Percentiles rank a stretch among this genome's conserved stretches.
phyloP scores from a whole-genome alignment of 2,797 vertebrate genomes.

The Graptemys geographica region DNA sequence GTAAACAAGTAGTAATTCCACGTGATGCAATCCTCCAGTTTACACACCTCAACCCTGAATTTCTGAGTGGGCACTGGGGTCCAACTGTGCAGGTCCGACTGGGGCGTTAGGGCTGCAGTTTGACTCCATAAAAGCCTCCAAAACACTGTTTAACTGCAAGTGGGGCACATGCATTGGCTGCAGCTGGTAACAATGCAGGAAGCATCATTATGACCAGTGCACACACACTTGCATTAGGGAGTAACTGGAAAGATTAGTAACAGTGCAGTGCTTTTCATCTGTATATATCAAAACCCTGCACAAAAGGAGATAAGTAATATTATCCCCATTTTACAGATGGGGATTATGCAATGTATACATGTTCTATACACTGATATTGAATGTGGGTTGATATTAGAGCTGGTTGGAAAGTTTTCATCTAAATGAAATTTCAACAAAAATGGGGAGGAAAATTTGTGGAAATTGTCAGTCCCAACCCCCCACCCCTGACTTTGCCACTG shows the following conservation, averaged over 20 bases:
- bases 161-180: neutral
- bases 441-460: neutral
- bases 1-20: neutral
- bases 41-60: neutral
- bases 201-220: neutral
- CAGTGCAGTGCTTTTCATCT: neutral
- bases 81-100: neutral
- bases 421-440: neutral
- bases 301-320: neutral
- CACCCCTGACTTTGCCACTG: neutral
- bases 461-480: neutral
- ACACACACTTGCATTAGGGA: neutral
- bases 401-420: neutral
- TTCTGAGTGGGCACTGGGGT: neutral
- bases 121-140: neutral
- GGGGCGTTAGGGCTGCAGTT: fast-evolving
- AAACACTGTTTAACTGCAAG: neutral
- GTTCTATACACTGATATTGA: neutral
- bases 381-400: neutral
- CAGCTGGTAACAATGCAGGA: neutral
- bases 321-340: neutral
- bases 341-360: neutral
- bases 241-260: neutral
- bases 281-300: neutral
- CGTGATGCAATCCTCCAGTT: neutral